These are phyloP conservation scores for Sminthopsis crassicaudata DNA, from an alignment of 2,113 vertebrate genomes.

Conservation along the genomic window DNA sequence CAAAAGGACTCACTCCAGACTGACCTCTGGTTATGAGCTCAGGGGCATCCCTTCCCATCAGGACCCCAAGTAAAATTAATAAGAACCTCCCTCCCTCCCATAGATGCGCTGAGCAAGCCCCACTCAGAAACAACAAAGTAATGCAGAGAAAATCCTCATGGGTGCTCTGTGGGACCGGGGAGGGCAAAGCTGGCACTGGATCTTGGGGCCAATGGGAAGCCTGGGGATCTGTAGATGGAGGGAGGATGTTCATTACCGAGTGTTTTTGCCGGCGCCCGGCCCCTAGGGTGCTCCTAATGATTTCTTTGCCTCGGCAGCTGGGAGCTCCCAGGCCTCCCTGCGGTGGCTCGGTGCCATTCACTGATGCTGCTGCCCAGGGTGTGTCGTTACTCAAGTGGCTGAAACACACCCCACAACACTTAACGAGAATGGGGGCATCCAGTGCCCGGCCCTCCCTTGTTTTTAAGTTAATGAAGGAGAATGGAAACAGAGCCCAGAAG, in stretches of 20 bases:
- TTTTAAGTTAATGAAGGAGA: slow-evolving; percentile 33
- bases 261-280: not conserved
- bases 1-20: not conserved
- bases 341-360: slow-evolving; percentile 18
- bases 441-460: not conserved
- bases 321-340: not conserved
- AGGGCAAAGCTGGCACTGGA: not conserved
- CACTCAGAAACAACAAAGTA: not conserved
- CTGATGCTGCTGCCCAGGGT: not conserved
- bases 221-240: slow-evolving; percentile 23
- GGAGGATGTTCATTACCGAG: not conserved
- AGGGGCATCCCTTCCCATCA: not conserved
- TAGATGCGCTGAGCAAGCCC: not conserved
- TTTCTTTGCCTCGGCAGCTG: slow-evolving; percentile 18
- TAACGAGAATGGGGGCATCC: slow-evolving; percentile 14
- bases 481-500: slow-evolving; percentile 45
- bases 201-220: not conserved
- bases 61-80: not conserved
- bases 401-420: slow-evolving; percentile 22
- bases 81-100: not conserved
- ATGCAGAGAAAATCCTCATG: not conserved
- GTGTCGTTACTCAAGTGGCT: not conserved
- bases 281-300: slow-evolving; percentile 6
- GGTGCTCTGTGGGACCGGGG: not conserved
- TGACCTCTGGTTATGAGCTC: not conserved